These are phyloP conservation scores for Tragelaphus buxtoni DNA, from an alignment of 2,113 vertebrate genomes.

Conservation along the genomic window DNA sequence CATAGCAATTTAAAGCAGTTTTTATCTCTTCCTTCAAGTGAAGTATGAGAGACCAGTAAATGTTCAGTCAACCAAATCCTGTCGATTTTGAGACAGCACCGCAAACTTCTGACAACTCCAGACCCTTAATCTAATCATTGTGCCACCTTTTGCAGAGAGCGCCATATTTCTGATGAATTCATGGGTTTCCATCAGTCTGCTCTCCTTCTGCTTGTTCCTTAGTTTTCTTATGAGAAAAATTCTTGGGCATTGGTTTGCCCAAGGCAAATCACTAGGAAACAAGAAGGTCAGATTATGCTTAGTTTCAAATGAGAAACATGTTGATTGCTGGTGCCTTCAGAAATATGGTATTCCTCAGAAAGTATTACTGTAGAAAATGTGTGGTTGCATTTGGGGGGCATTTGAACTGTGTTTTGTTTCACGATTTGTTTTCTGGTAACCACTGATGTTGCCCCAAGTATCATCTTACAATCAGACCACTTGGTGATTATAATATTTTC, in stretches of 20 bases:
- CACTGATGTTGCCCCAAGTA: constrained; percentile 68
- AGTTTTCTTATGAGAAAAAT: constrained; percentile 54
- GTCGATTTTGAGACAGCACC: background rate
- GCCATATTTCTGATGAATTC: background rate
- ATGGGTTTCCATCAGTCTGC: background rate
- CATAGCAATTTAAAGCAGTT: constrained; percentile 6
- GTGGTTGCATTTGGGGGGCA: constrained; percentile 56
- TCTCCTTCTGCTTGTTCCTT: background rate
- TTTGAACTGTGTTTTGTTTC: constrained; percentile 69
- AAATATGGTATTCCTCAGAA: constrained; percentile 70
- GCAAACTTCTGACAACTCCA: background rate
- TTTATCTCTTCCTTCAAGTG: background rate
- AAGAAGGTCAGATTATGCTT: constrained; percentile 61
- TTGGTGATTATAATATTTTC: constrained; percentile 77
- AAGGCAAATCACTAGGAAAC: constrained; percentile 66
- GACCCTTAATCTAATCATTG: background rate
- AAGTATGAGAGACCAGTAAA: background rate
- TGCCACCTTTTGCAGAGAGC: background rate
- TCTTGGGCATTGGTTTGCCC: constrained; percentile 42
- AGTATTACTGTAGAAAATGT: constrained; percentile 65
- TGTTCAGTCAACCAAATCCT: background rate
- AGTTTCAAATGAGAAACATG: constrained; percentile 74
- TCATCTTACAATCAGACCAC: constrained; percentile 77
- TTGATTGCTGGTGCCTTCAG: constrained; percentile 72
- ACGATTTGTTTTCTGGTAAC: constrained; percentile 72